Percentiles rank a stretch among this genome's conserved stretches.
phyloP scores from a whole-genome alignment of 1,140 invertebrate species.

The Drosophila gunungcola region DNA sequence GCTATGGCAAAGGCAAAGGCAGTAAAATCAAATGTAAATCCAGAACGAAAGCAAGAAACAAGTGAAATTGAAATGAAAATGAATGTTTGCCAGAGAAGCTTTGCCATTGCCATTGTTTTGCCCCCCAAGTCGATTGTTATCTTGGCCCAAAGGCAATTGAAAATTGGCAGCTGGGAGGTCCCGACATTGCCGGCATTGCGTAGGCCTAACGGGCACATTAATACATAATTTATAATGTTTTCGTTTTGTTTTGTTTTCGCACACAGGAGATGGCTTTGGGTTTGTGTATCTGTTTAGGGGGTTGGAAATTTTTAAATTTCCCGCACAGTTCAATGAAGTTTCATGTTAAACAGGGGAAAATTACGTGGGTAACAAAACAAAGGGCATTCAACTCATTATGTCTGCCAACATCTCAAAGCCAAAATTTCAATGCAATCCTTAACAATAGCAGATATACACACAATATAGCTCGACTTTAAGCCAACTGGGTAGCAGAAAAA shows the following conservation, averaged over 20 bases:
- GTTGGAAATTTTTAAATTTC: conserved; percentile 10
- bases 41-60: conserved; percentile 77
- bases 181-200: conserved; percentile 25
- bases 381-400: conserved; percentile 20
- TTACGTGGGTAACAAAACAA: conserved; percentile 9
- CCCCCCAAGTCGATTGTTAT: conserved; percentile 46
- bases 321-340: conserved; percentile 24
- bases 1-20: conserved; percentile 11
- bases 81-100: conserved; percentile 54
- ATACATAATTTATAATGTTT: conserved; percentile 84
- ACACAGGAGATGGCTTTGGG: conserved; percentile 29
- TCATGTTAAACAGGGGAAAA: conserved; percentile 3
- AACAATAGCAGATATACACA: conserved; percentile 19
- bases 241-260: conserved; percentile 68
- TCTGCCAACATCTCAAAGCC: conserved; percentile 35
- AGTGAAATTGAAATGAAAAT: conserved; percentile 81
- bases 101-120: conserved; percentile 52
- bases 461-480: conserved; percentile 6
- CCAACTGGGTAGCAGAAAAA: conserved; percentile 19
- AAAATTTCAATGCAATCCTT: conserved; percentile 22
- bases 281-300: conserved; percentile 25
- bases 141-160: conserved; percentile 67
- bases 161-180: conserved; percentile 73
- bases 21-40: conserved; percentile 83
- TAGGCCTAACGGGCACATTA: conserved; percentile 77